These are phyloP conservation scores for Ctenomys sociabilis DNA, from an alignment of 2,113 vertebrate species.

Conservation along the genomic window DNA sequence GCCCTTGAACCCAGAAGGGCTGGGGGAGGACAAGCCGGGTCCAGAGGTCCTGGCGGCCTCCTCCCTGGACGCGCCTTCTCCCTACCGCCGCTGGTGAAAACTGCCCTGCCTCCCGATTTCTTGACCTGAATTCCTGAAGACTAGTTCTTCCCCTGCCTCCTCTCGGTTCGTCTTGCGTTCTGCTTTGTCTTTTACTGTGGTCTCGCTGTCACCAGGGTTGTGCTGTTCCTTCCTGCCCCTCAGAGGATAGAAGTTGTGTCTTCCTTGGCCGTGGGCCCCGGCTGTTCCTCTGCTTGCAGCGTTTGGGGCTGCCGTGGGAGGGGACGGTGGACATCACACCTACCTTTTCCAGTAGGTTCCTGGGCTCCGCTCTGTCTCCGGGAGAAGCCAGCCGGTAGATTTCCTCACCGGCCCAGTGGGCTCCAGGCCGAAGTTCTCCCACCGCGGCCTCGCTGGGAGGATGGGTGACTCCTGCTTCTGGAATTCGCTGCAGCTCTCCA, in stretches of 20 bases:
- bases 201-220: neutral
- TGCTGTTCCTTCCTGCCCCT: neutral
- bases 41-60: slow-evolving; percentile 1
- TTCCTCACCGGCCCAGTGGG: neutral
- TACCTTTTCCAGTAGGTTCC: neutral
- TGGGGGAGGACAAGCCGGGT: neutral
- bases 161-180: neutral
- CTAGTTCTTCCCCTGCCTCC: neutral
- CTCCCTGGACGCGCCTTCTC: neutral
- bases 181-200: neutral
- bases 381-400: neutral
- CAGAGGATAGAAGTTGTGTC: neutral
- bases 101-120: neutral
- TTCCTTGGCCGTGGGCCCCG: neutral
- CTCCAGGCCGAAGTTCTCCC: neutral
- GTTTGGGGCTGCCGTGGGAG: neutral
- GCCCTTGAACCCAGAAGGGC: slow-evolving; percentile 66
- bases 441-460: neutral
- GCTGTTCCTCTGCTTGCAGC: neutral
- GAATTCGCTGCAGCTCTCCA: neutral
- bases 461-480: neutral
- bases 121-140: slow-evolving; percentile 60
- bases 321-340: neutral
- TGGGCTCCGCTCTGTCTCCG: neutral
- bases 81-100: neutral